Conservation (phyloP, 2,888 invertebrate species). For the Drosophila testacea region DNA sequence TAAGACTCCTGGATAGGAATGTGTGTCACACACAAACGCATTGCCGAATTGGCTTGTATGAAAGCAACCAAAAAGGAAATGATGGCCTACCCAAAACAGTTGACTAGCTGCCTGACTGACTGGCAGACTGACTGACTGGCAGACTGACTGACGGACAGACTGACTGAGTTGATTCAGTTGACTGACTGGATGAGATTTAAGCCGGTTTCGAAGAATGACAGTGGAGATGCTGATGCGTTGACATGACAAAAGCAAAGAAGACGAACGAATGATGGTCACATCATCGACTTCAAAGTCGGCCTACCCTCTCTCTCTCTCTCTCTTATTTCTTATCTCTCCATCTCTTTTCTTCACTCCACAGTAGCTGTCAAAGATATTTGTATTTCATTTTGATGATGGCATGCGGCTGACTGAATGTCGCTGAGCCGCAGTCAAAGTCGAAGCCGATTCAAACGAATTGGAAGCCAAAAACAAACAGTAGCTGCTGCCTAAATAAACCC, state of each 20-base stretch:
- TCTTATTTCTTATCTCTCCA: neutral
- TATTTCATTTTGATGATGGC: conserved; percentile 81
- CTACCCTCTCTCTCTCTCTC: conserved; percentile 13
- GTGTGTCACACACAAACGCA: conserved; percentile 63
- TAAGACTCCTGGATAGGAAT: conserved; percentile 54
- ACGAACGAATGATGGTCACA: conserved; percentile 71
- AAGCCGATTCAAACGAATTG: conserved; percentile 73
- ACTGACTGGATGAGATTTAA: conserved; percentile 62
- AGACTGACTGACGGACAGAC: conserved; percentile 15
- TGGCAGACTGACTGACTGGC: conserved; percentile 21
- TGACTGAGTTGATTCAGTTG: conserved; percentile 25
- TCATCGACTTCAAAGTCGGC: conserved; percentile 71
- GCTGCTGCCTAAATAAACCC: conserved; percentile 77
- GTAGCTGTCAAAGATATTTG: conserved; percentile 83
- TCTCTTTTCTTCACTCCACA: conserved; percentile 40
- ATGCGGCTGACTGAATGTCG: conserved; percentile 76
- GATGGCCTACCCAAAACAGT: conserved; percentile 52
- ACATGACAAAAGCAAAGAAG: conserved; percentile 76
- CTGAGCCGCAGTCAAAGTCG: conserved; percentile 36
- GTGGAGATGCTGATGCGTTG: conserved; percentile 43
- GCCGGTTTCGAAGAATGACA: conserved; percentile 50
- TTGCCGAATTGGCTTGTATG: conserved; percentile 8
- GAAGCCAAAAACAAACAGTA: conserved; percentile 76
- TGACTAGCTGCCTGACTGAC: conserved; percentile 35
- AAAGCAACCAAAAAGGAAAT: conserved; percentile 73